Conservation (phyloP, 2,888 invertebrate genomes). For the Abrostola triplasia region DNA sequence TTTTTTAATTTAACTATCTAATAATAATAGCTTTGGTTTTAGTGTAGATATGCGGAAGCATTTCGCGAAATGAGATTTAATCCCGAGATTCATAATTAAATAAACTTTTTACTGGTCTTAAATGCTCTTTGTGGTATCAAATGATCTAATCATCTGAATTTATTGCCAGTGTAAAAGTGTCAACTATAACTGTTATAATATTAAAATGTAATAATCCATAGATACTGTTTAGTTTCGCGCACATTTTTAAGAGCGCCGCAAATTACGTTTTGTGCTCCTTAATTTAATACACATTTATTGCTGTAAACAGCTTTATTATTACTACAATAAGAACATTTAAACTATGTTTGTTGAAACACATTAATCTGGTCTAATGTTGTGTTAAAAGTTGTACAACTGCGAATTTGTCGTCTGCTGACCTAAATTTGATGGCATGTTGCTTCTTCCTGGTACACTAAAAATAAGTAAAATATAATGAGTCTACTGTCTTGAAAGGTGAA, state of each 20-base stretch:
- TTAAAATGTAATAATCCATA: not conserved
- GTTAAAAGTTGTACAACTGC: conserved; percentile 45
- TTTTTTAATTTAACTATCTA: no score
- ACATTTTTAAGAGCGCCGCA: conserved; percentile 9
- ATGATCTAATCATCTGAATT: conserved; percentile 14
- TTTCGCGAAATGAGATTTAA: conserved; percentile 10
- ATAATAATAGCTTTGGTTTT: no score
- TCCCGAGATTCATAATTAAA: conserved; percentile 31
- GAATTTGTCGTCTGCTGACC: conserved; percentile 55
- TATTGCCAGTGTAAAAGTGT: conserved; percentile 6
- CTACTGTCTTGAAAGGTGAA: conserved; percentile 2
- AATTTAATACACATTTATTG: conserved; percentile 18
- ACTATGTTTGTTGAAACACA: conserved; percentile 21
- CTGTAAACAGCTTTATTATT: conserved; percentile 30
- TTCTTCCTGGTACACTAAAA: conserved; percentile 47
- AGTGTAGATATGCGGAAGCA: conserved; percentile 7
- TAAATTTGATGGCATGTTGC: conserved; percentile 38
- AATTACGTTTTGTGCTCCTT: conserved; percentile 18
- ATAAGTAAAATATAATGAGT: conserved; percentile 20
- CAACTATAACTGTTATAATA: not conserved
- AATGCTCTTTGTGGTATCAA: conserved; percentile 8
- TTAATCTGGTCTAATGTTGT: conserved; percentile 43
- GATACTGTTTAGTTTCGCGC: not conserved
- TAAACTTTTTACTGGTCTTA: conserved; percentile 1
- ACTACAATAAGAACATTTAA: conserved; percentile 26